A percentile compares a stretch with the other conserved stretches of the same genome.
phyloP scores from a whole-genome alignment of 2,888 invertebrate species.

The Antheraea yamamai region DNA sequence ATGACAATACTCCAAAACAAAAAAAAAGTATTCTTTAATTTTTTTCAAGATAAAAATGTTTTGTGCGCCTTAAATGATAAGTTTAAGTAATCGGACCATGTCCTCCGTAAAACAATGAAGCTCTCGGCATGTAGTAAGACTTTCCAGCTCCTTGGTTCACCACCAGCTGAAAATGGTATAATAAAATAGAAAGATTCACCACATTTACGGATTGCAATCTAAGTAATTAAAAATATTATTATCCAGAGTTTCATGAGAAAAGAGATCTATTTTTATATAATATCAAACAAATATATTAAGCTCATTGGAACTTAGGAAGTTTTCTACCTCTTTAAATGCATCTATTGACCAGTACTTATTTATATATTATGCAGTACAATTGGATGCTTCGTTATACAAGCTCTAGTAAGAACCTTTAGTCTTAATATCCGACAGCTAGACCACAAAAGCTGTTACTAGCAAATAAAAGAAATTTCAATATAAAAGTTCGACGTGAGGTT shows the following conservation, averaged over 20 bases:
- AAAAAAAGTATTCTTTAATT: neutral
- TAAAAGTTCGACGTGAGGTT: neutral
- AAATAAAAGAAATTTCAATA: neutral
- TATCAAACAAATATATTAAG: neutral
- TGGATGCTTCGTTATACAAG: neutral
- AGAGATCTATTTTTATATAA: neutral
- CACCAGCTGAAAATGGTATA: slow-evolving; percentile 30
- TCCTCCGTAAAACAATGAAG: neutral
- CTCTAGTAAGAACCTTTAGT: neutral
- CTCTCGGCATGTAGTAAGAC: slow-evolving; percentile 20
- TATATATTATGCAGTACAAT: neutral
- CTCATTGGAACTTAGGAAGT: too few relatives aligned
- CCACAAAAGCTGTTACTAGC: neutral
- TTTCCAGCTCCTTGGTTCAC: slow-evolving; percentile 27
- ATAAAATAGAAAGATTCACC: slow-evolving; percentile 36
- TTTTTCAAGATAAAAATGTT: neutral
- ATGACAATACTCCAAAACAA: neutral
- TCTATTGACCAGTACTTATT: neutral
- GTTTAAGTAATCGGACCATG: neutral
- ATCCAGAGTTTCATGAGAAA: neutral
- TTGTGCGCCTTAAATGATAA: neutral
- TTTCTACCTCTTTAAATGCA: neutral
- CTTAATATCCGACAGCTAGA: neutral
- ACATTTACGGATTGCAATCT: slow-evolving; percentile 34
- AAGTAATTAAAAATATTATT: slow-evolving; percentile 31